phyloP scores from a whole-genome alignment of 2,888 invertebrate genomes.

The Scelioninae gen. 2 region DNA sequence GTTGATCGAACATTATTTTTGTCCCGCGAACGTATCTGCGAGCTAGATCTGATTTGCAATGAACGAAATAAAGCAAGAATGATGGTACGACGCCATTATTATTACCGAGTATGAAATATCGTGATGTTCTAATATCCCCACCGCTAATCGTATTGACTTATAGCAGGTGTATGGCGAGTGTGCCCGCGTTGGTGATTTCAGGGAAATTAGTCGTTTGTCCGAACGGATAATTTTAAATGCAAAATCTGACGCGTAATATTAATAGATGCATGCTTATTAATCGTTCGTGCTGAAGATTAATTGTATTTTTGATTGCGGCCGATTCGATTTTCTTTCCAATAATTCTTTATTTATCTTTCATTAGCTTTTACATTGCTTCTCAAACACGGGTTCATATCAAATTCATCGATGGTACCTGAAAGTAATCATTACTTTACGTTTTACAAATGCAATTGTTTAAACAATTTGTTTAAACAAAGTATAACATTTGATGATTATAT shows the following conservation, averaged over 20 bases:
- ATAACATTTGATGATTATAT: too few species aligned
- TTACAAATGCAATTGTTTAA: too few species aligned
- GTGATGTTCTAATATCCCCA: conserved; percentile 36
- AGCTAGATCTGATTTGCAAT: conserved; percentile 7
- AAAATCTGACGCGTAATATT: conserved; percentile 29
- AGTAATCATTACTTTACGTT: too few species aligned
- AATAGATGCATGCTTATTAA: conserved; percentile 31
- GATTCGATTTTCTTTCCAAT: conserved; percentile 1
- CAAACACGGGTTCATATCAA: too few species aligned
- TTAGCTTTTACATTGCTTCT: too few species aligned
- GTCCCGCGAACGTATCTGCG: too few species aligned
- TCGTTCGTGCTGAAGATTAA: conserved; percentile 8
- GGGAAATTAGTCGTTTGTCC: conserved; percentile 47
- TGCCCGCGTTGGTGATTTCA: conserved; percentile 22
- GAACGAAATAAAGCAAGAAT: conserved; percentile 7
- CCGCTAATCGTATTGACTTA: conserved; percentile 48
- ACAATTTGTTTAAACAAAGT: too few species aligned
- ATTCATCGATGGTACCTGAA: too few species aligned
- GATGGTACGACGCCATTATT: conserved; percentile 28
- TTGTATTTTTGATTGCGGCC: conserved; percentile 15
- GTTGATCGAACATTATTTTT: too few species aligned
- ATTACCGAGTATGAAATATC: conserved; percentile 42
- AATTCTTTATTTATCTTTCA: too few species aligned
- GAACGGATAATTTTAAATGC: conserved; percentile 43
- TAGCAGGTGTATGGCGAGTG: conserved; percentile 30